phyloP scores from a whole-genome alignment of 2,888 invertebrate genomes.

The Morpho helenor region DNA sequence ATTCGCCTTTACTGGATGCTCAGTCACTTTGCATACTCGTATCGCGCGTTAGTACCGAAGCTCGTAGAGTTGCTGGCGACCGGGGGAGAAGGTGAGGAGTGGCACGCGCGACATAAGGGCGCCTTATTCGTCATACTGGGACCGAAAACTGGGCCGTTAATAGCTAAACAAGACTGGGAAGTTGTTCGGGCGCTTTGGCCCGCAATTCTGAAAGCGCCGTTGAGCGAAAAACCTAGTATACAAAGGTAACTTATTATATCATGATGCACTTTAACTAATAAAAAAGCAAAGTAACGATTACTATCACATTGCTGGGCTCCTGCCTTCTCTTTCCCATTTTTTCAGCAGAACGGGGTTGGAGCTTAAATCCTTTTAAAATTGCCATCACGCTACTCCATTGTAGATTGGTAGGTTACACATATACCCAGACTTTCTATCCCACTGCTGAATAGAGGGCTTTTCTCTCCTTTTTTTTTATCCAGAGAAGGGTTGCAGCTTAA shows the following conservation, averaged over 20 bases:
- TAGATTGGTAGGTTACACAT: no score
- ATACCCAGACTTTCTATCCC: no score
- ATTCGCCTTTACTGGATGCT: slow-evolving; percentile 81
- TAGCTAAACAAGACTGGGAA: slow-evolving; percentile 88
- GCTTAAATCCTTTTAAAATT: no score
- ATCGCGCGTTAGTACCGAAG: slow-evolving; percentile 81
- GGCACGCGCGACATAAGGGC: slow-evolving; percentile 79
- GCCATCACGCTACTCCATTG: no score
- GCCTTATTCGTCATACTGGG: slow-evolving; percentile 87
- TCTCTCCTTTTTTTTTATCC: no score
- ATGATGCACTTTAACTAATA: no score
- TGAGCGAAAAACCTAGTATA: slow-evolving; percentile 92
- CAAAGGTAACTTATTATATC: slow-evolving; percentile 66
- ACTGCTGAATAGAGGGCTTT: no score
- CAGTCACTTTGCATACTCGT: slow-evolving; percentile 84
- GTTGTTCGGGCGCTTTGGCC: slow-evolving; percentile 87
- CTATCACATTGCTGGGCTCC: no score
- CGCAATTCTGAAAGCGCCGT: slow-evolving; percentile 85
- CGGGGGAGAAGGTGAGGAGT: slow-evolving; percentile 69
- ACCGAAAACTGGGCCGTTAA: slow-evolving; percentile 81
- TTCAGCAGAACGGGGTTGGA: no score
- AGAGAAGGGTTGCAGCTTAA: no score
- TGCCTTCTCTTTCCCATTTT: no score
- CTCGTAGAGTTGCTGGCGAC: slow-evolving; percentile 79
- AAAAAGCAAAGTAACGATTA: no score